These are phyloP conservation scores for Pandion haliaetus DNA, from an alignment of 2,113 vertebrate species.

Conservation along the genomic window DNA sequence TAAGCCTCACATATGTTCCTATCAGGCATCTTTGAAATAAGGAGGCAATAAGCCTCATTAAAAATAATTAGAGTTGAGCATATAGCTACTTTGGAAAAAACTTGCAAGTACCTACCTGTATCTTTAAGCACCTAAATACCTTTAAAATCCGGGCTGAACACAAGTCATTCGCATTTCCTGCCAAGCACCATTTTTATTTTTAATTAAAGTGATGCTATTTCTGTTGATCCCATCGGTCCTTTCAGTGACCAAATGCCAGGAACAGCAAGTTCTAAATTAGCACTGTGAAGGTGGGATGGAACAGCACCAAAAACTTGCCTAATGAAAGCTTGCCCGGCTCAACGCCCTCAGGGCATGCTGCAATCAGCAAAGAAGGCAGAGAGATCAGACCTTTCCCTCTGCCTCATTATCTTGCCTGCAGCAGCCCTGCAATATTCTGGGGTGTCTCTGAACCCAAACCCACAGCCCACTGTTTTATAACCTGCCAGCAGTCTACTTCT, in stretches of 20 bases:
- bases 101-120: not conserved
- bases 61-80: not conserved
- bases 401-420: not conserved
- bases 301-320: not conserved
- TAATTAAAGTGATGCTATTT: constrained; percentile 3
- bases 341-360: not conserved
- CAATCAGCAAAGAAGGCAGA: not conserved
- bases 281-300: not conserved
- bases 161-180: not conserved
- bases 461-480: not conserved
- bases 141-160: not conserved
- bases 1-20: not conserved
- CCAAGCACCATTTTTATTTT: not conserved
- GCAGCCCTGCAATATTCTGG: not conserved
- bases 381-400: not conserved
- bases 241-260: not conserved
- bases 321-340: not conserved
- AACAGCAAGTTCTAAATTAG: not conserved
- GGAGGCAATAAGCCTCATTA: not conserved
- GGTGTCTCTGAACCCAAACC: not conserved
- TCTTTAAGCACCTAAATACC: not conserved
- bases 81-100: not conserved
- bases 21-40: not conserved
- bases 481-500: not conserved
- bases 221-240: not conserved